These are phyloP conservation scores for Brachyrhaphis roseni DNA, from an alignment of 2,797 vertebrate genomes.

Conservation along the genomic window DNA sequence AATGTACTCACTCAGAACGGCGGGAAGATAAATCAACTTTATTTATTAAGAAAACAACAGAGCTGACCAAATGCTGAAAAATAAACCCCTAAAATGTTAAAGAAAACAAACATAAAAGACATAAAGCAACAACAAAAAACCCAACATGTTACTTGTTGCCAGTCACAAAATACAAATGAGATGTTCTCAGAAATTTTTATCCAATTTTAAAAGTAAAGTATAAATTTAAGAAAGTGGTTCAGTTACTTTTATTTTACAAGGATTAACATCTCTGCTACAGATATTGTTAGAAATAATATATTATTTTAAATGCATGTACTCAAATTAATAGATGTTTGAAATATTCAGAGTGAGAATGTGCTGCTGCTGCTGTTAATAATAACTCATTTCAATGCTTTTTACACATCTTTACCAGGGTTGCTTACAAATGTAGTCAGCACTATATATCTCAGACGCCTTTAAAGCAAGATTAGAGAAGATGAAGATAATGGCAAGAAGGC, in stretches of 20 bases:
- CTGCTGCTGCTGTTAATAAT: background rate
- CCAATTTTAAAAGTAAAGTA: background rate
- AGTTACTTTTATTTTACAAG: background rate
- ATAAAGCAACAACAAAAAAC: background rate
- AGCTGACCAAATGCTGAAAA: background rate
- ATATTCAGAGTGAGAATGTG: background rate
- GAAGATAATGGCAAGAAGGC: slow-evolving; percentile 25
- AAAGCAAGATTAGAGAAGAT: slow-evolving; percentile 20
- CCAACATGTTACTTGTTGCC: background rate
- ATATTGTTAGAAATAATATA: background rate
- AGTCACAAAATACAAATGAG: background rate
- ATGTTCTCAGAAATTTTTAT: background rate
- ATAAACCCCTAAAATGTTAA: background rate
- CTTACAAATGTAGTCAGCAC: background rate
- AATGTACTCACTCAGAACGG: no score
- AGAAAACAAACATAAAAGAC: background rate
- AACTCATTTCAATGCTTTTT: background rate
- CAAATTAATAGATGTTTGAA: background rate
- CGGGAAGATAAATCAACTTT: background rate
- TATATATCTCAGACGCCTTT: slow-evolving; percentile 3
- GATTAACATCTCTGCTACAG: background rate
- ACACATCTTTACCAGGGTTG: background rate
- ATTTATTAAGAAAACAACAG: background rate
- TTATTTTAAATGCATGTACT: background rate
- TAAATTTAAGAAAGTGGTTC: background rate